Percentiles rank a stretch among this genome's conserved stretches.
phyloP scores from a whole-genome alignment of 2,888 invertebrate species.

The Eudemis profundana region DNA sequence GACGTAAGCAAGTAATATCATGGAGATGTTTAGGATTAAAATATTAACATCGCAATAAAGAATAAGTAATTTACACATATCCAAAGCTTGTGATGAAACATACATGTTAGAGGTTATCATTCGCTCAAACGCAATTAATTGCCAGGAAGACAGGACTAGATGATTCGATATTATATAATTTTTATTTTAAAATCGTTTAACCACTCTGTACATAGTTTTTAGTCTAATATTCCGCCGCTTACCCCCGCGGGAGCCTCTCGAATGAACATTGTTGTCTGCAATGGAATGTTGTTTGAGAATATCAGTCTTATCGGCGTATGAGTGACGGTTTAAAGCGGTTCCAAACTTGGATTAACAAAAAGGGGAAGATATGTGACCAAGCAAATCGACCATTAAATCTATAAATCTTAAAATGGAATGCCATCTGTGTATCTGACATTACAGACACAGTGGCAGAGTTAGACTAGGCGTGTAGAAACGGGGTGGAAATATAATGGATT shows the following conservation, averaged over 20 bases:
- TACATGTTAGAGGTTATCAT: conserved; percentile 26
- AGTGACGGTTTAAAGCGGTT: conserved; percentile 42
- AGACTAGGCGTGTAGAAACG: no score
- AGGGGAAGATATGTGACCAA: no score
- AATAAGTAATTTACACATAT: conserved; percentile 32
- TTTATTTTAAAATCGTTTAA: conserved; percentile 46
- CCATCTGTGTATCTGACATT: no score
- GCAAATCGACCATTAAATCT: no score
- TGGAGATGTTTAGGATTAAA: conserved; percentile 23
- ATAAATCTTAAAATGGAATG: no score
- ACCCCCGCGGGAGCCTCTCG: conserved; percentile 47
- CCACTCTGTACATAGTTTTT: conserved; percentile 45
- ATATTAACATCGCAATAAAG: conserved; percentile 27
- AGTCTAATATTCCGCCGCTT: conserved; percentile 50
- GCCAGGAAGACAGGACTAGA: conserved; percentile 78
- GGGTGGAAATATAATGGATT: no score
- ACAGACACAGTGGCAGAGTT: no score
- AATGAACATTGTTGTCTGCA: conserved; percentile 46
- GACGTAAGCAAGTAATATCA: conserved; percentile 33
- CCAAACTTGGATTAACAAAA: no score
- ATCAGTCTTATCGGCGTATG: conserved; percentile 61
- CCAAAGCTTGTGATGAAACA: conserved; percentile 36
- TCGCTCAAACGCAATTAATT: conserved; percentile 47
- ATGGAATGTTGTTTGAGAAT: conserved; percentile 63
- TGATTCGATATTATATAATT: conserved; percentile 56